Conservation (phyloP, 2,113 vertebrate species). For the Panthera uncia region DNA sequence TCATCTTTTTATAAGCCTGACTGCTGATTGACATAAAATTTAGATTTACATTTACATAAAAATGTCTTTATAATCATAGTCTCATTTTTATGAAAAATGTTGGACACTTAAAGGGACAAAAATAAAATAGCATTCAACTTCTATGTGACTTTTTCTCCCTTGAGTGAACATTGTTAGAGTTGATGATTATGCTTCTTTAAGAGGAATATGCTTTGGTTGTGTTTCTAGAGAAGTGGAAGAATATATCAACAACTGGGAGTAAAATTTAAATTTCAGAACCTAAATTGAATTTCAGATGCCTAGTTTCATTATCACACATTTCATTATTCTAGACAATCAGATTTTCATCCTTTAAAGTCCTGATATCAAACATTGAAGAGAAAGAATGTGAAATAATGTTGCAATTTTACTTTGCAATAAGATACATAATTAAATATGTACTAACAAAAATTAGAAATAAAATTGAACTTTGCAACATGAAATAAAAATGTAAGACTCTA, state of each 20-base stretch:
- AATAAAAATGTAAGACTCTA: background rate
- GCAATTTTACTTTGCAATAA: background rate
- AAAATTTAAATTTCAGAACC: conserved; percentile 22
- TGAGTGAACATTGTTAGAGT: background rate
- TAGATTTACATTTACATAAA: conserved; percentile 42
- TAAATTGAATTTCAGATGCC: background rate
- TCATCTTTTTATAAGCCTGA: background rate
- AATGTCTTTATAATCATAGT: background rate
- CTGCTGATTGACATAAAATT: background rate
- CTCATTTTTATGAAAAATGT: background rate
- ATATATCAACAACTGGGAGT: background rate
- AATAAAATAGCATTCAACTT: background rate
- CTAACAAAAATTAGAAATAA: conserved; percentile 1
- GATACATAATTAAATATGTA: background rate
- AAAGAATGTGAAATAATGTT: background rate
- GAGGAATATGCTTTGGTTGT: background rate
- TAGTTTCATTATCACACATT: background rate
- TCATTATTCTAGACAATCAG: background rate
- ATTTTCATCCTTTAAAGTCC: background rate
- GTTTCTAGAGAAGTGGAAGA: background rate
- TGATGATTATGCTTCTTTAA: background rate
- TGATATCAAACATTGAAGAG: background rate
- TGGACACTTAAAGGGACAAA: background rate
- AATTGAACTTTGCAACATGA: background rate
- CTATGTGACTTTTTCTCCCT: background rate